These are phyloP conservation scores for Osmoderma eremita DNA, from an alignment of 2,888 invertebrate species.

Conservation along the genomic window DNA sequence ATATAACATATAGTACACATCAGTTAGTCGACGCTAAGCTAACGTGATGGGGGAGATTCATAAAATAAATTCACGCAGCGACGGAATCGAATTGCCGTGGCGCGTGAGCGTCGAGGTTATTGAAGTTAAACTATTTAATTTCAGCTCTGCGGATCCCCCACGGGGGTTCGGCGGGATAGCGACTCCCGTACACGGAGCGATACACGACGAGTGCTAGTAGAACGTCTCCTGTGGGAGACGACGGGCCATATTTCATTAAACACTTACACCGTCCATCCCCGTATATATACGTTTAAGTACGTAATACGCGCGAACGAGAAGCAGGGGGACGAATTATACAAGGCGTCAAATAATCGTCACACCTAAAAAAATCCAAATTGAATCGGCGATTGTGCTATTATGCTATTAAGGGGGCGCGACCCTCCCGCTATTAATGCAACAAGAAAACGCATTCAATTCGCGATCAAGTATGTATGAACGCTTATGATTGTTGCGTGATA, in stretches of 20 bases:
- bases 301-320: not conserved
- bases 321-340: slow-evolving; percentile 43
- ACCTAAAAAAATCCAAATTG: slow-evolving; percentile 73
- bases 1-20: not conserved
- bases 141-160: slow-evolving; percentile 51
- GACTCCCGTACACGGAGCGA: slow-evolving; percentile 50
- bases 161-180: slow-evolving; percentile 44
- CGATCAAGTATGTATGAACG: slow-evolving; percentile 64
- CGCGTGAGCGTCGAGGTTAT: slow-evolving; percentile 51
- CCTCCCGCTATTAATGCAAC: slow-evolving; percentile 48
- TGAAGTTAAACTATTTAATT: slow-evolving; percentile 63
- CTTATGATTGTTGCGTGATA: slow-evolving; percentile 59
- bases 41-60: slow-evolving; percentile 28
- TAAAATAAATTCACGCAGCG: slow-evolving; percentile 31
- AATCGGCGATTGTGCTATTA: slow-evolving; percentile 77
- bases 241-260: slow-evolving; percentile 64
- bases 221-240: slow-evolving; percentile 44
- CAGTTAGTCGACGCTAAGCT: not conserved
- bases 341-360: slow-evolving; percentile 65
- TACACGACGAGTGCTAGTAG: too few species aligned
- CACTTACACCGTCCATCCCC: slow-evolving; percentile 46
- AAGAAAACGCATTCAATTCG: slow-evolving; percentile 61
- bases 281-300: not conserved
- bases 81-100: slow-evolving; percentile 42
- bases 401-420: slow-evolving; percentile 68